Base-by-base conservation (phyloP, 2,113 vertebrate species). In the Sylvia atricapilla region DNA sequence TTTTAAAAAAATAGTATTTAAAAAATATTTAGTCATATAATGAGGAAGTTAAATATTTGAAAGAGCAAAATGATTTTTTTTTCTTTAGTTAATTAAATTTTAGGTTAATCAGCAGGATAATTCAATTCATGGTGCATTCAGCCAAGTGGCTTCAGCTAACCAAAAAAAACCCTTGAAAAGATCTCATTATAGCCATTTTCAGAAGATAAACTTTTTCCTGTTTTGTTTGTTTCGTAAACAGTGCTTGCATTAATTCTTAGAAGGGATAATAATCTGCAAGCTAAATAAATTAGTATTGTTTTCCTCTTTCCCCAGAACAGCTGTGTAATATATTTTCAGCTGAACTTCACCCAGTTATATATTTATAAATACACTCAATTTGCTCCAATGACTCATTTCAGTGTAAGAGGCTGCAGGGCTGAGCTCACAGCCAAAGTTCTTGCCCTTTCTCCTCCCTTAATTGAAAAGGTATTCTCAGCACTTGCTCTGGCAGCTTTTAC, bases 61-160 rank as follows among this genome's bases (percentile, higher is more conserved):
- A 70, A 82, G 30, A 50, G 5, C 5, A 8, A 13, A 14, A 28
- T 47, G 5, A 33, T 41, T 27, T 47, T 84, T 90, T 90, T 88
- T 76, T 53, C 41, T 93, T 73, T 43, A 43, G 49, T 79, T 95
- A 95, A 95, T 94, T 82, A 89, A 43, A 92, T 86, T 92, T 93
- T 84, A 55, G 59, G 27, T 66, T 95, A 74, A 95, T 94, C 76
- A 89, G 37, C 30, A 79, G n/a, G 12, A 75, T 94, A 93, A 77
- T 84, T 92, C 84, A 87, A 59, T 69, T 85, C 28, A 46, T 62
- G 55, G 7, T 58, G 10, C 50, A 66, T 90, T 86, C 72, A 93
- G 58, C 33, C 53, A 94, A 69, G 27, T 67, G n/a, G 30, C 37
- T 94, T 74, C 46, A 90, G 31, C 37, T 66, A 86, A 68, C 28